phyloP scores from a whole-genome alignment of 2,797 vertebrate genomes.

The Arrhamphus sclerolepis region DNA sequence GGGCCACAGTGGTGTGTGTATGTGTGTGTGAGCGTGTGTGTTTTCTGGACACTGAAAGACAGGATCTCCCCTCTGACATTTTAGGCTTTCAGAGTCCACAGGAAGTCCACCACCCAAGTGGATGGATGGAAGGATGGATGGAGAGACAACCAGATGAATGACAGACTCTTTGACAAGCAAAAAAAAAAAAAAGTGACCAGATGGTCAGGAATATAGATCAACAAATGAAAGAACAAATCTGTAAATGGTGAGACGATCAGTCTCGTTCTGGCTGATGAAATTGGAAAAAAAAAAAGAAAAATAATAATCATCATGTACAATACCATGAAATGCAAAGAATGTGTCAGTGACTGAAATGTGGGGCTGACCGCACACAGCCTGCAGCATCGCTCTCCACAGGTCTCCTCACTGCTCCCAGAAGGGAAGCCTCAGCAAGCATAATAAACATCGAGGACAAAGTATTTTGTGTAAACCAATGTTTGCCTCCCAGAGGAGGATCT shows the following conservation, averaged over 20 bases:
- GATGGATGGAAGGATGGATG: constrained; percentile 14
- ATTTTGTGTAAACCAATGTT: constrained; percentile 78
- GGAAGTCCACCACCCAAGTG: constrained; percentile 79
- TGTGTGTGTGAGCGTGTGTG: constrained; percentile 34
- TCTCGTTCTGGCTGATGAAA: constrained; percentile 6
- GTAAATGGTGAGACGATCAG: constrained; percentile 2
- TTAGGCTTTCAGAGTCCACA: constrained; percentile 54
- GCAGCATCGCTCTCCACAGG: constrained; percentile 44
- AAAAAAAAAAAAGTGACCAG: constrained; percentile 10
- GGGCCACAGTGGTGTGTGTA: constrained; percentile 28
- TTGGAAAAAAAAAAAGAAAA: constrained; percentile 1
- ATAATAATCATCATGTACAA: constrained; percentile 23
- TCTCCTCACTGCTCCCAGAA: constrained; percentile 57
- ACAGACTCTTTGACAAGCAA: constrained; percentile 32
- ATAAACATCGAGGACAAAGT: constrained; percentile 77
- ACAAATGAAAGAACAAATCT: neutral
- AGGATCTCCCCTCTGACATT: constrained; percentile 79
- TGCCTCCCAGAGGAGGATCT: constrained; percentile 72
- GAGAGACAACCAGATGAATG: constrained; percentile 6
- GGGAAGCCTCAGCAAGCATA: constrained; percentile 72
- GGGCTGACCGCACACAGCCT: constrained; percentile 62
- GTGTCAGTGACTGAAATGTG: constrained; percentile 45
- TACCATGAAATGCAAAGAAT: constrained; percentile 23
- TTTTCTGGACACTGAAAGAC: constrained; percentile 78
- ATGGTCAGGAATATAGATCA: constrained; percentile 4